Evolutionary conservation across 35 echinoderm and acorn worm genomes (phyloP).

Genomic region (Amphiura filiformis): DNA sequence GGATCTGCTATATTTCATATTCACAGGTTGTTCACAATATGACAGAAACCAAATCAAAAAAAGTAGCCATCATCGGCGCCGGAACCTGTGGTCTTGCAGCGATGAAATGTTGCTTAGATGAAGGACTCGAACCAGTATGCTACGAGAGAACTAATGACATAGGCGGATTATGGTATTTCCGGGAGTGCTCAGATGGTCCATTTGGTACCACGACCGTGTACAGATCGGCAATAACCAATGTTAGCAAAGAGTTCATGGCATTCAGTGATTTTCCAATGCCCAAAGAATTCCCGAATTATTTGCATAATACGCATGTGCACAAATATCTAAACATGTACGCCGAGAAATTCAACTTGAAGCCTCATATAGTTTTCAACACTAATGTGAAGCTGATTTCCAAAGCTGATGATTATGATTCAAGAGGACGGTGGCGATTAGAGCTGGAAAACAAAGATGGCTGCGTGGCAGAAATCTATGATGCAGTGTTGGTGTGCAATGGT

Average conservation of each 20-base stretch:
- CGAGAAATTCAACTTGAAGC: conserved; percentile 51
- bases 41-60: no score
- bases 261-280: conserved; percentile 92
- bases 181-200: conserved; percentile 29
- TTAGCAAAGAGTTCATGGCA: conserved; percentile 80
- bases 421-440: conserved; percentile 61
- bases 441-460: background rate
- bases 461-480: conserved; percentile 30
- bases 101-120: conserved; percentile 49
- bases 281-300: conserved; percentile 63
- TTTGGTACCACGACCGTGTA: conserved; percentile 24
- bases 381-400: conserved; percentile 36
- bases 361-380: conserved; percentile 67
- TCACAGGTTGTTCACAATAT: no score
- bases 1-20: no score
- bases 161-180: conserved; percentile 77
- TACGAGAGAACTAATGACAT: conserved; percentile 44
- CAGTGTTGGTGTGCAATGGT: conserved; percentile 75
- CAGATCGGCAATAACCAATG: conserved; percentile 66
- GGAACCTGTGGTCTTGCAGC: conserved; percentile 21
- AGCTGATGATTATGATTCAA: conserved; percentile 24
- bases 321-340: conserved; percentile 73
- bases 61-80: no score
- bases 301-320: conserved; percentile 46
- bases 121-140: no score